phyloP scores from a whole-genome alignment of 2,888 invertebrate species.

The Rhimphoctona megacephalus region DNA sequence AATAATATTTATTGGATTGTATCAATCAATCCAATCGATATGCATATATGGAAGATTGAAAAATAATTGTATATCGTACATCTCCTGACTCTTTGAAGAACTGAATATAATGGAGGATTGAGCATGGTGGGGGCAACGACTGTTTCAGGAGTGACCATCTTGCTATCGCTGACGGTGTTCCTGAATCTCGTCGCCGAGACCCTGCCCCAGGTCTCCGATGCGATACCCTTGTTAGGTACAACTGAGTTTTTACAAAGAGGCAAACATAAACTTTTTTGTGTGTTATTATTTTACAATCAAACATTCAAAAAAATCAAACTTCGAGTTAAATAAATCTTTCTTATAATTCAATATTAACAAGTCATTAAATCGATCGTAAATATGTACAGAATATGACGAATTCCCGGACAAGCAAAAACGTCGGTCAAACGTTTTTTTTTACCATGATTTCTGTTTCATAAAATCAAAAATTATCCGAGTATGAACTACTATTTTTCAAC shows the following conservation, averaged over 20 bases:
- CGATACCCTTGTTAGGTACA: conserved; percentile 99
- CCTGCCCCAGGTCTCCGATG: conserved; percentile 99
- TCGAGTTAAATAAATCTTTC: conserved; percentile 20
- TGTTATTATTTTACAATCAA: conserved; percentile 29
- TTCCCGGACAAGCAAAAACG: conserved; percentile 26
- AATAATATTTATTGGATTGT: conserved; percentile 28
- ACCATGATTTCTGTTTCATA: neutral
- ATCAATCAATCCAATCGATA: conserved; percentile 19
- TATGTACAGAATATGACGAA: conserved; percentile 39
- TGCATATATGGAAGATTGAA: conserved; percentile 49
- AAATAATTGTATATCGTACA: conserved; percentile 56
- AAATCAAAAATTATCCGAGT: too few species aligned
- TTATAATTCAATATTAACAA: conserved; percentile 33
- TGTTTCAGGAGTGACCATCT: conserved; percentile 99
- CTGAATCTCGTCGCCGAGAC: conserved; percentile 99
- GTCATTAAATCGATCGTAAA: conserved; percentile 8
- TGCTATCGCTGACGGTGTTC: conserved; percentile 99
- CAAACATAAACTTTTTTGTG: conserved; percentile 62
- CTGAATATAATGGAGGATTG: conserved; percentile 75
- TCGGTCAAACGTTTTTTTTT: conserved; percentile 38
- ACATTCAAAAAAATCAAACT: conserved; percentile 11
- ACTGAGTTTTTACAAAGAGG: conserved; percentile 83
- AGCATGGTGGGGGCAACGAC: conserved; percentile 82
- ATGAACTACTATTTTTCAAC: neutral
- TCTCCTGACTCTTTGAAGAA: conserved; percentile 68